A percentile compares a stretch with the other conserved stretches of the same genome.
These are phyloP conservation scores for Cotesia congregata DNA, from an alignment of 2,888 invertebrate genomes.

Conservation along the genomic window DNA sequence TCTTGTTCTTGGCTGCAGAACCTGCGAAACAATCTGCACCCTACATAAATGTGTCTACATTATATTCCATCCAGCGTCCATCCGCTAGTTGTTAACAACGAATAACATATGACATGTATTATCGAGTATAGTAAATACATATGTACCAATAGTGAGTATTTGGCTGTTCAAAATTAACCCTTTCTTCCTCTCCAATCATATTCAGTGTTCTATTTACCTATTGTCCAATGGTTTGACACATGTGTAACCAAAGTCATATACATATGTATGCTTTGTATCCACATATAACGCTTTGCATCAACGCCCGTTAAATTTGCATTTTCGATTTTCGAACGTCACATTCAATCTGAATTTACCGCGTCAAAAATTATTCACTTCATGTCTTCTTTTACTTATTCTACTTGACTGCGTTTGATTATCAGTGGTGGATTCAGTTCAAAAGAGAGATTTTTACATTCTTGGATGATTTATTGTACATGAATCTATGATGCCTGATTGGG, in stretches of 20 bases:
- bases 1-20: not conserved
- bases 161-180: conserved; percentile 18
- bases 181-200: not conserved
- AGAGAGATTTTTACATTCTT: too few species aligned
- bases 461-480: too few species aligned
- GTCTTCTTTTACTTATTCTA: not conserved
- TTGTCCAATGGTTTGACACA: conserved; percentile 29
- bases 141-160: conserved; percentile 7
- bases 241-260: conserved; percentile 23
- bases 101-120: not conserved
- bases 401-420: not conserved
- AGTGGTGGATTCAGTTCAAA: too few species aligned
- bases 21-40: not conserved
- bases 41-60: not conserved
- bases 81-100: not conserved
- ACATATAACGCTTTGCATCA: conserved; percentile 2
- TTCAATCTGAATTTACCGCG: not conserved
- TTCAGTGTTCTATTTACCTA: conserved; percentile 4
- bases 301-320: conserved; percentile 36
- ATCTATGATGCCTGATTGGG: too few species aligned
- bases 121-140: not conserved
- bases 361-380: not conserved
- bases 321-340: conserved; percentile 14
- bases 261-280: not conserved
- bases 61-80: not conserved